Evolutionary conservation across 1,140 invertebrate species (phyloP), one percentile per base, ranked within the genome.

Genomic region (Plutomurus gul): DNA sequence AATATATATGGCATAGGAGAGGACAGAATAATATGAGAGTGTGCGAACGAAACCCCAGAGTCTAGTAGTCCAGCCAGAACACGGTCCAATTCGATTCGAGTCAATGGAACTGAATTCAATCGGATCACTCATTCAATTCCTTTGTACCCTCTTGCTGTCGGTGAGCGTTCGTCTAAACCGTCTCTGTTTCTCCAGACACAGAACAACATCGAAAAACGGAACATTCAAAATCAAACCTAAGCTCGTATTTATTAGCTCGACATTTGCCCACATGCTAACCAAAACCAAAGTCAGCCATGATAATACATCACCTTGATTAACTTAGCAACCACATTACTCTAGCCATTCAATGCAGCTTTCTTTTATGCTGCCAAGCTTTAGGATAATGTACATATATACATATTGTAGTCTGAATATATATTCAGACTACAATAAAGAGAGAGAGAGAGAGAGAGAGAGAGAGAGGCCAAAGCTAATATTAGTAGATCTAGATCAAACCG

Each of bases 301-400:
- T 72, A 39, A 72, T 72, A 72, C 70, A 43, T 72, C 70, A 72
- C 70, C 70, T 72, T 72, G 70, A 72, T 72, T 72, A 72, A 72
- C 70, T 72, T 40, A 37, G 40, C 70, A 72, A 72, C 70, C 70
- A 72, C 70, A 72, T 72, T 72, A 39, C 40, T 56, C 11, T 20
- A 56, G 11, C 56, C 27, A 8, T 65, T 33, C 39, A 43, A 43
- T 43, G 39, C n/a, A n/a, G n/a, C n/a, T n/a, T n/a, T n/a, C n/a
- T n/a, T n/a, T n/a, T n/a, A n/a, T n/a, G n/a, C n/a, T n/a, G n/a
- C n/a, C n/a, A n/a, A n/a, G n/a, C n/a, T n/a, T n/a, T n/a, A n/a
- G n/a, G n/a, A n/a, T n/a, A n/a, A n/a, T n/a, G n/a, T n/a, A n/a
- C n/a, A n/a, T n/a, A n/a, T n/a, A n/a, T n/a, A n/a, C n/a, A n/a